Conservation (phyloP, 2,888 invertebrate genomes). For the Leucophenga maculata region DNA sequence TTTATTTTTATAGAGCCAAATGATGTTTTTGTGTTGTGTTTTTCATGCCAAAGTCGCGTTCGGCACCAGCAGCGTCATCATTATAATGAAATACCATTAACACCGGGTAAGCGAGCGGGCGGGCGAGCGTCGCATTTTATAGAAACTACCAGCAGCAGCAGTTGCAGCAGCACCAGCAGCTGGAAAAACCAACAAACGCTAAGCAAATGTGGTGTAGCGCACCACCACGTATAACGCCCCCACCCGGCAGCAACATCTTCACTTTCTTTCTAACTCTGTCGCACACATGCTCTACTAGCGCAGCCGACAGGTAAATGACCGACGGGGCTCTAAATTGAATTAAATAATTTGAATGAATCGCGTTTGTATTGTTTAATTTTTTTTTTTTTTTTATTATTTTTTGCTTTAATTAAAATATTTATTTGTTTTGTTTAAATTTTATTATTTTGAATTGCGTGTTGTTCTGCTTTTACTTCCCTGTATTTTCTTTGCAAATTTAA, state of each 20-base stretch:
- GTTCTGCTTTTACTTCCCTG: constrained; percentile 4
- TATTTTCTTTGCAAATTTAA: not conserved
- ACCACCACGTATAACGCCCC: no score
- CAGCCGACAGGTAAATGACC: constrained; percentile 56
- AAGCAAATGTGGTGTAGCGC: no score
- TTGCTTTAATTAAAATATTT: constrained; percentile 25
- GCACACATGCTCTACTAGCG: no score
- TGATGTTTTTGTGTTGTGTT: not conserved
- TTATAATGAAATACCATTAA: constrained; percentile 14
- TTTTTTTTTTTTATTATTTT: constrained; percentile 1
- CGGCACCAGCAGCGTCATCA: constrained; percentile 4
- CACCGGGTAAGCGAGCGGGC: not conserved
- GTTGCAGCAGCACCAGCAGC: not conserved
- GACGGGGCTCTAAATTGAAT: constrained; percentile 51
- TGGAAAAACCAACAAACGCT: no score
- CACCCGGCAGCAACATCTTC: constrained; percentile 41
- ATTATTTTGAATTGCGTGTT: constrained; percentile 9
- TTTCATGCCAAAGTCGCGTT: not conserved
- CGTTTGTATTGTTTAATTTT: constrained; percentile 35
- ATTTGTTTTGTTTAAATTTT: constrained; percentile 22
- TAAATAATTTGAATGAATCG: constrained; percentile 60
- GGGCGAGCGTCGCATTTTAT: not conserved
- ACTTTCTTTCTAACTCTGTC: no score
- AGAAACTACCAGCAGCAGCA: not conserved
- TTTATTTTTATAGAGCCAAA: not conserved